Conservation (phyloP, 2,888 invertebrate species). For the Zaprionus obscuricornis region DNA sequence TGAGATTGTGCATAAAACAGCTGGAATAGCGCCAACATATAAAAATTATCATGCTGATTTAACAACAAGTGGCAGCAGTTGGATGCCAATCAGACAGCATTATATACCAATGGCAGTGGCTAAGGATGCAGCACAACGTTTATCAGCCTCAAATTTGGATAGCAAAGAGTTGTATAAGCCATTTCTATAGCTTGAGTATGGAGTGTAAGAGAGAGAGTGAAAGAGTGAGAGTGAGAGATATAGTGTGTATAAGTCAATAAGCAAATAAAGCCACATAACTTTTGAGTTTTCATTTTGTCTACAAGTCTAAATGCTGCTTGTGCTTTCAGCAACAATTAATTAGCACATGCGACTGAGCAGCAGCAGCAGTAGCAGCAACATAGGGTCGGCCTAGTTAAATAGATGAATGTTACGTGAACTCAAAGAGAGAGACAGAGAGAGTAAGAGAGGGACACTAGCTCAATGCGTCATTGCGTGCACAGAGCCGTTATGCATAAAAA, state of each 20-base stretch:
- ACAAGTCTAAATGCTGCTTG: too few species aligned
- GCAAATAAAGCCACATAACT: constrained; percentile 54
- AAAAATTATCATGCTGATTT: constrained; percentile 57
- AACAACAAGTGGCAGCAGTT: constrained; percentile 61
- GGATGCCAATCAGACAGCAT: constrained; percentile 58
- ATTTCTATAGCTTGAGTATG: constrained; percentile 56
- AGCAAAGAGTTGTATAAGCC: constrained; percentile 57
- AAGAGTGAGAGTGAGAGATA: neutral
- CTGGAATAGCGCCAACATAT: constrained; percentile 50
- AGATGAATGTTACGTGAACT: constrained; percentile 59
- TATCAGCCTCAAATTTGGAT: constrained; percentile 50
- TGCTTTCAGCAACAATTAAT: constrained; percentile 51
- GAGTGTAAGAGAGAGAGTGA: neutral
- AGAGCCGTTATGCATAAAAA: constrained; percentile 71
- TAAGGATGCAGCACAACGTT: constrained; percentile 46
- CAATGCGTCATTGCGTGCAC: constrained; percentile 43
- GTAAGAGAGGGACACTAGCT: too few species aligned
- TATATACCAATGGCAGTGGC: constrained; percentile 65
- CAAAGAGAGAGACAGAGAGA: constrained; percentile 9
- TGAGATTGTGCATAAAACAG: constrained; percentile 71
- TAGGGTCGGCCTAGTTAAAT: constrained; percentile 47
- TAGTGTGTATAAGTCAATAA: constrained; percentile 43
- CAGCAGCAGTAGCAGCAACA: neutral
- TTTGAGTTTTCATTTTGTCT: too few species aligned
- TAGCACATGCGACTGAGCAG: constrained; percentile 46